phyloP scores from a whole-genome alignment of 1,140 invertebrate genomes.

The Bathynomus jamesi region DNA sequence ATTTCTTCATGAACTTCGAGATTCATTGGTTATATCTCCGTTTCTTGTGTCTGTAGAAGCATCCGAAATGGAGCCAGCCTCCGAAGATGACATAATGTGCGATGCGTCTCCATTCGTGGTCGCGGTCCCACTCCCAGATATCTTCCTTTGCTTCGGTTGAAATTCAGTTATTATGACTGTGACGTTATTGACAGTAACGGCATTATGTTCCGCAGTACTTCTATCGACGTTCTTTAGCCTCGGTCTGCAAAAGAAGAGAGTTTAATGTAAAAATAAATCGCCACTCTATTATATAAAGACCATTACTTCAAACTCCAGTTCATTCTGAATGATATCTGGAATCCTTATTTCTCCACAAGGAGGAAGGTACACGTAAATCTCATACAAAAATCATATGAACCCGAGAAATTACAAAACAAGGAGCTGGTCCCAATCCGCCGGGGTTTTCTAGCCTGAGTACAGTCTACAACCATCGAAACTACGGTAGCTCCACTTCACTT shows the following conservation, averaged over 20 bases:
- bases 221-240: slow-evolving; percentile 83
- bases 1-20: slow-evolving; percentile 21
- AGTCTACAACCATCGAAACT: too few relatives aligned
- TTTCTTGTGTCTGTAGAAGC: slow-evolving; percentile 29
- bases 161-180: slow-evolving; percentile 95
- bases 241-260: slow-evolving; percentile 43
- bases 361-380: too few relatives aligned
- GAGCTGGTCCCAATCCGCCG: too few relatives aligned
- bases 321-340: too few relatives aligned
- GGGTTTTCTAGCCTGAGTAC: too few relatives aligned
- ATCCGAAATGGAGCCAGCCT: slow-evolving; percentile 30
- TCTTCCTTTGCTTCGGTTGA: slow-evolving; percentile 65
- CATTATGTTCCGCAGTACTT: slow-evolving; percentile 76
- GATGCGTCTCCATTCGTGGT: slow-evolving; percentile 10
- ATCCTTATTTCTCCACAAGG: too few relatives aligned
- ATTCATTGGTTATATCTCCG: slow-evolving; percentile 29
- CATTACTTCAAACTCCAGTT: too few relatives aligned
- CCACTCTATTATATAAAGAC: too few relatives aligned
- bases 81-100: slow-evolving; percentile 27
- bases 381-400: too few relatives aligned
- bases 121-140: not conserved
- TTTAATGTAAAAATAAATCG: too few relatives aligned
- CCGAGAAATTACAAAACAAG: too few relatives aligned
- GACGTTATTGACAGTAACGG: slow-evolving; percentile 91
- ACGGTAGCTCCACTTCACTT: too few relatives aligned